Evolutionary conservation across 2,797 vertebrate genomes (phyloP).

Genomic region (Crocidura indochinensis): DNA sequence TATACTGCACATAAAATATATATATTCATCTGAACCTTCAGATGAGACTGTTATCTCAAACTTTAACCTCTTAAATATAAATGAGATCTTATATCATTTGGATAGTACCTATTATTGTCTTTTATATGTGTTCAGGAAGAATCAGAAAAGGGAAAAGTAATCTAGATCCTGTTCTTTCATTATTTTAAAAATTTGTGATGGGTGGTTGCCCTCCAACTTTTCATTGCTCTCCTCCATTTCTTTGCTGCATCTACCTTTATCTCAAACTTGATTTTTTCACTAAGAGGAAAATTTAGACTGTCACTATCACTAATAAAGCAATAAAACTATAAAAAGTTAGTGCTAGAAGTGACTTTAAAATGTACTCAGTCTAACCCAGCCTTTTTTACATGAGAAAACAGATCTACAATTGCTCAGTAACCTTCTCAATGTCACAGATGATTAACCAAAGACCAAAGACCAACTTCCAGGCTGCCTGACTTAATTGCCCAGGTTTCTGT

Average conservation of each 20-base stretch:
- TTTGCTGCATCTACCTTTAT: neutral
- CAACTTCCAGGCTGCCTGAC: neutral
- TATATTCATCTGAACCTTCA: neutral
- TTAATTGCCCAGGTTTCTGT: neutral
- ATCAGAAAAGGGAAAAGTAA: neutral
- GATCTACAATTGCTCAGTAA: constrained; percentile 38
- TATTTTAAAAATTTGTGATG: neutral
- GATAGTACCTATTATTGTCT: neutral
- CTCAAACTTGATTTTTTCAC: neutral
- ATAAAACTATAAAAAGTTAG: constrained; percentile 70
- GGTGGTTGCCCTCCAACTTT: neutral
- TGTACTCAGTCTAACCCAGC: constrained; percentile 37
- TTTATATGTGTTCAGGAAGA: constrained; percentile 1
- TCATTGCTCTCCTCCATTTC: neutral
- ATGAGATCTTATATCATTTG: too few relatives aligned
- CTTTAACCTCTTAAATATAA: neutral
- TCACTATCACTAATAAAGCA: constrained; percentile 67
- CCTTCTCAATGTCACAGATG: constrained; percentile 63
- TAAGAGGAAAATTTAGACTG: constrained; percentile 28
- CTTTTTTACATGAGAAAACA: constrained; percentile 36
- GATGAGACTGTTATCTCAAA: neutral
- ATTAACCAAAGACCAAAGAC: constrained; percentile 56
- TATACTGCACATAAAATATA: constrained; percentile 9
- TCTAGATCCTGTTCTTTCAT: neutral
- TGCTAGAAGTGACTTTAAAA: constrained; percentile 50